Percentiles rank a stretch among this genome's conserved stretches.
phyloP scores from a whole-genome alignment of 2,113 vertebrate genomes.

The Leucoraja erinaceus region DNA sequence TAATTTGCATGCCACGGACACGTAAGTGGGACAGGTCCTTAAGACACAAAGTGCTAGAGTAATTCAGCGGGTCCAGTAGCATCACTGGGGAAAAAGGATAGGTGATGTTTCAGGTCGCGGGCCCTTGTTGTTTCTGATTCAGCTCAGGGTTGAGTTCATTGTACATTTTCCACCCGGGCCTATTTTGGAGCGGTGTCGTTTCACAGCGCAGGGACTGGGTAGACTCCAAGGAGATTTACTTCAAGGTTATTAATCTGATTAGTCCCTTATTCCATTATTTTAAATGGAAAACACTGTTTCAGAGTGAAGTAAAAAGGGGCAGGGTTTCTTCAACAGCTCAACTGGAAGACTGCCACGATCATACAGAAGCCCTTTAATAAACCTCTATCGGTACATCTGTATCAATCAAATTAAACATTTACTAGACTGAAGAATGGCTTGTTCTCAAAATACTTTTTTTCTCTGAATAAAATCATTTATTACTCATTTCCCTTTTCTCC shows the following conservation, averaged over 20 bases:
- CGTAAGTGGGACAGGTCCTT: no score
- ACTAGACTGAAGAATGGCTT: neutral
- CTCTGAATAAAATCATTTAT: neutral
- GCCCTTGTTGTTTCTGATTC: neutral
- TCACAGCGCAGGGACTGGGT: neutral
- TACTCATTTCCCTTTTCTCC: neutral
- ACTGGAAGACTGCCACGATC: neutral
- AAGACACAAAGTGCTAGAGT: no score
- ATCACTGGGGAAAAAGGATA: no score
- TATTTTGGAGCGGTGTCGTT: neutral
- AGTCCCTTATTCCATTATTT: neutral
- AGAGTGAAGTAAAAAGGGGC: neutral
- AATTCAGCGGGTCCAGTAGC: no score
- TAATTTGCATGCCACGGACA: no score
- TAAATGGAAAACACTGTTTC: neutral
- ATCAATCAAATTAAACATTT: conserved; percentile 19
- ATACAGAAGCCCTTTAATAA: neutral
- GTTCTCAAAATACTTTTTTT: neutral
- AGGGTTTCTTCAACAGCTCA: neutral
- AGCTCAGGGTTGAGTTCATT: neutral
- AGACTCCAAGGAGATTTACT: neutral
- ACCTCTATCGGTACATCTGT: neutral
- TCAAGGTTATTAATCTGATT: neutral
- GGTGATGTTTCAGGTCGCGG: no score
- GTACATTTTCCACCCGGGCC: neutral